Evolutionary conservation across 2,797 vertebrate species (phyloP), one percentile per base, ranked within the genome.

Genomic region (Epinephelus awoara): DNA sequence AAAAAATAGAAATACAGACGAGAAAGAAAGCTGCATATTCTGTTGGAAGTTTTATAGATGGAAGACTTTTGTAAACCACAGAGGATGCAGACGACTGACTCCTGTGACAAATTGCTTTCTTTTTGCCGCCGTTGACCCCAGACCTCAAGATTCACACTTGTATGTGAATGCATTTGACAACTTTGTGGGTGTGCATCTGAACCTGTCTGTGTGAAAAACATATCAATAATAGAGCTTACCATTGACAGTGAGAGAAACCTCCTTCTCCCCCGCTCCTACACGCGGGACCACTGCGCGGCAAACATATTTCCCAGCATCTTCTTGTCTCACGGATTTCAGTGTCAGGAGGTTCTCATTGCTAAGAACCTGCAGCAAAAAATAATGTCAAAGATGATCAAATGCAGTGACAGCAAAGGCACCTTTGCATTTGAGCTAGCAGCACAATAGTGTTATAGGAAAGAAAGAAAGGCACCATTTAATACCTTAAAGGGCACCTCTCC

Each of bases 261-360:
- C 98, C 88, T 98, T 96, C 82, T 99, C 98, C 0, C 97, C 97
- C 0, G 97, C 97, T 11, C 98, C 98, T 0, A 99, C 98, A 2
- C 98, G 96, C 0, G 97, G 98, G 21, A 99, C 98, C 74, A 99
- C 98, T 0, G 98, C 98, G 0, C 98, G 93, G 85, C 98, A 99
- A 34, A 99, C 97, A 0, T 99, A 99, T 87, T 99, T 99, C 88
- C 98, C 98, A 1, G 98, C 98, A 1, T 99, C 98, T 73, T 99
- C 98, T 86, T 99, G 98, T 34, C 97, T 96, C 50, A 99, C 98
- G 0, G 97, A 96, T 92, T 98, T 98, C 80, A 99, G 94, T 0
- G 96, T 97, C 92, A 99, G 92, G 75, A 97, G 96, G 93, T 99
- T 99, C 64, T 99, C 97, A 0, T 99, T 99, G 94, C 98, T 99